Conservation (phyloP, 2,888 invertebrate genomes). For the Diaprepes abbreviatus region DNA sequence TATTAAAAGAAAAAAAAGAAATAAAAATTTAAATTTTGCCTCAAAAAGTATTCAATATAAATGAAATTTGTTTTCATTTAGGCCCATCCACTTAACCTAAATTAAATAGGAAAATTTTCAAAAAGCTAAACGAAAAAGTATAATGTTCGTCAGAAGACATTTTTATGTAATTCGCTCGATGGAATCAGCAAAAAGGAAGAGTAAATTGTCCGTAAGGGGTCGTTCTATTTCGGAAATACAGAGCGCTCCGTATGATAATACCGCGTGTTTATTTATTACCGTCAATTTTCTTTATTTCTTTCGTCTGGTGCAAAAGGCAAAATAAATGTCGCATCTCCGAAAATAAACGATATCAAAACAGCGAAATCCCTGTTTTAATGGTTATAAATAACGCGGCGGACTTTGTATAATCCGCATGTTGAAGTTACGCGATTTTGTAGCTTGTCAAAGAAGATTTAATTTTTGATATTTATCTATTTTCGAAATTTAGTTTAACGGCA, state of each 20-base stretch:
- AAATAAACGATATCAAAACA: slow-evolving; percentile 52
- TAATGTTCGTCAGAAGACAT: too few relatives aligned
- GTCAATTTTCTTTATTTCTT: slow-evolving; percentile 49
- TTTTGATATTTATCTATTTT: slow-evolving; percentile 37
- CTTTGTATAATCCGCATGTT: slow-evolving; percentile 47
- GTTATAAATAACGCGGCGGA: slow-evolving; percentile 49
- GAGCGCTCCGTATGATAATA: slow-evolving; percentile 5
- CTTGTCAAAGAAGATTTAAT: slow-evolving; percentile 40
- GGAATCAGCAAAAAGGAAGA: neutral
- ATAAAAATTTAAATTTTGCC: too few relatives aligned
- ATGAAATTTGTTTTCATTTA: too few relatives aligned
- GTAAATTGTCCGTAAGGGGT: slow-evolving; percentile 25
- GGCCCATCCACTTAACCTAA: too few relatives aligned
- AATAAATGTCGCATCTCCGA: slow-evolving; percentile 48
- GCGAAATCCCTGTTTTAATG: slow-evolving; percentile 51
- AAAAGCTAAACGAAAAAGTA: too few relatives aligned
- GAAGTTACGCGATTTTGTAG: slow-evolving; percentile 39
- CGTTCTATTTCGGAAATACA: slow-evolving; percentile 19
- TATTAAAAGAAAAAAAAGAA: too few relatives aligned
- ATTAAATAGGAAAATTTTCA: too few relatives aligned
- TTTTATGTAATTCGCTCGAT: too few relatives aligned
- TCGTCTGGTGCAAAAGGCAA: slow-evolving; percentile 47
- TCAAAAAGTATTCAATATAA: too few relatives aligned
- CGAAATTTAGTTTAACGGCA: slow-evolving; percentile 13
- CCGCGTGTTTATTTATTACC: slow-evolving; percentile 43